Evolutionary conservation across 2,888 invertebrate species (phyloP), one percentile per base, ranked within the genome.

Genomic region (Hyppa rectilinea): DNA sequence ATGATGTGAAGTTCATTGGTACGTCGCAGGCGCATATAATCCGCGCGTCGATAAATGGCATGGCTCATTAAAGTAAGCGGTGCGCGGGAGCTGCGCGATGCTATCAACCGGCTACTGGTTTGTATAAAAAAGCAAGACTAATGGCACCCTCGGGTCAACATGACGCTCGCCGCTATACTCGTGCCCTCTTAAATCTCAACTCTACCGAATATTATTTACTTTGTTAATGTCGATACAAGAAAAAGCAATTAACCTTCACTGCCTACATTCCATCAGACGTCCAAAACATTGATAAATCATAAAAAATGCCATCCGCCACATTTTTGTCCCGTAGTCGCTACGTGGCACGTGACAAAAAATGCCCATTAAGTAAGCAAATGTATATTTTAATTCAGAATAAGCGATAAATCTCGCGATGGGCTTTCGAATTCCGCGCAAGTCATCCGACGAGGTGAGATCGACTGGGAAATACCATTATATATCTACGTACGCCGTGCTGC

Each of bases 341-440:
- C 92, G 90, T 93, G 92, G 92, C 93, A 94, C 94, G 93, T 90
- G 94, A 93, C 94, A 94, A 95, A 95, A 95, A 95, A 94, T 72
- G 89, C 89, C 92, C 94, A 95, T 95, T 95, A 94, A 90, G 91
- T 92, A 95, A 93, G 93, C 93, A 94, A 94, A 94, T 94, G 94
- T 94, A 94, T 95, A 95, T 95, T 94, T 95, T 93, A 95, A 95
- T 94, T 93, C 92, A 94, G 94, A 95, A 95, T 94, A 94, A 93
- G 94, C 95, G 92, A 96, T 95, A 95, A 95, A 96, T 96, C 95
- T 95, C 92, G 91, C 91, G 92, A 93, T 95, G 95, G 94, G 95
- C 95, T 96, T 96, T 95, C 95, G 93, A 96, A 96, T 95, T 95
- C 95, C 95, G 92, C 94, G 92, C 95, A 94, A 95, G 94, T 93